Base-by-base conservation (phyloP, 2,888 invertebrate genomes). In the Eristalis tenax region DNA sequence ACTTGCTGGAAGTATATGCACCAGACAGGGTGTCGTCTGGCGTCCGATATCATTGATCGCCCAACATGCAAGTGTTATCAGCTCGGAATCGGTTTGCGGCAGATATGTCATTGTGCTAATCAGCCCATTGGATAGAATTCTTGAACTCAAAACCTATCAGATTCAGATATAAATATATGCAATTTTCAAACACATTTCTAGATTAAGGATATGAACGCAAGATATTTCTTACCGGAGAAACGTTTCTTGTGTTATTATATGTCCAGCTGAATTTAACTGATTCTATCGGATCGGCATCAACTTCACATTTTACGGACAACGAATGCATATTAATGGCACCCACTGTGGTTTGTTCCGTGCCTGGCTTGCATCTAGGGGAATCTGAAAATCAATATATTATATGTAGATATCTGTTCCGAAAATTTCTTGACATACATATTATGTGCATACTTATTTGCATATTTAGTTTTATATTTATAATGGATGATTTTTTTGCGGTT, bases 1-100 rank as follows among this genome's bases (percentile, higher is more conserved):
- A 97, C 97, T 96, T 89, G 97, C 97, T 90, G 96, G 96, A 90
- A 97, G 94, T 80, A 98, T 95, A 93, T 96, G 95, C 92, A 97
- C 97, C 75, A 97, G 93, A 91, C 98, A 98, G 0, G 98, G 97
- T 87, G 94, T 95, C 88, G 95, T 94, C 93, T 98, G 98, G 89
- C 96, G 95, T 35, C 98, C 98, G 18, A 97, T 96, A 88, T 95
- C 95, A 92, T 98, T 98, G 92, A 95, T 96, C 4, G 97, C 97
- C 97, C 97, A 97, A 91, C 98, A 98, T 5, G 97, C 96, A 26
- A 98, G 93, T 90, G 97, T 97, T 84, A 97, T 97, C 89, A 97
- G 94, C 91, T 97, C 97, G 40, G 94, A 91, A 94, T 93, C 93
- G 70, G 93, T 92, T 89, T 93, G 93, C 69, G 95, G 93, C 64